Percentiles rank a stretch among this genome's conserved stretches.
These are phyloP conservation scores for Glyptemys insculpta DNA, from an alignment of 2,797 vertebrate genomes.

Conservation along the genomic window DNA sequence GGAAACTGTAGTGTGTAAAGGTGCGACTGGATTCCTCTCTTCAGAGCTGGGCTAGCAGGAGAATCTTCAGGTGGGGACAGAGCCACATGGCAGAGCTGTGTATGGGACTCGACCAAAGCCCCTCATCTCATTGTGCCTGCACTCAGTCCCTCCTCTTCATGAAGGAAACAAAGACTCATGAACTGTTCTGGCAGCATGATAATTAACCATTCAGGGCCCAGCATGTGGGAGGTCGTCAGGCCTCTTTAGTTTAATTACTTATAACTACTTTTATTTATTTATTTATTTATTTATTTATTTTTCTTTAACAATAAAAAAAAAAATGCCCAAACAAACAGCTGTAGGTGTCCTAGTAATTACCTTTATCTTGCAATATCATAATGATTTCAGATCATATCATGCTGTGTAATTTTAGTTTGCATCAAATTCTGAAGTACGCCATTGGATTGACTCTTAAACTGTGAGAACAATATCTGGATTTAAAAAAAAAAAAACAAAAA, in stretches of 20 bases:
- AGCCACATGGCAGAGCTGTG: background rate
- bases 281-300: background rate
- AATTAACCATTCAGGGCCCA: background rate
- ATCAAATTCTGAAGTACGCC: background rate
- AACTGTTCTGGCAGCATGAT: background rate
- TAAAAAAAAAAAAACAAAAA: accelerated
- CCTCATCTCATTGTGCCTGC: background rate
- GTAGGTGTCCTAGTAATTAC: accelerated
- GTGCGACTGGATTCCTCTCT: background rate
- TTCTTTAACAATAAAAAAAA: background rate
- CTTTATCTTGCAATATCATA: background rate
- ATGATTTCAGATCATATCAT: background rate
- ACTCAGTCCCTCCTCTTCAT: background rate
- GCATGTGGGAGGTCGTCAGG: too few species aligned
- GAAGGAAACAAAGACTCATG: background rate
- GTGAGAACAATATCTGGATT: background rate
- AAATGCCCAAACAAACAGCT: accelerated
- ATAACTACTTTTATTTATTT: accelerated
- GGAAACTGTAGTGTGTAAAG: background rate
- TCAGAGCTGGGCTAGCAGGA: background rate
- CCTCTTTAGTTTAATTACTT: background rate
- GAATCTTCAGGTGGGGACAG: background rate
- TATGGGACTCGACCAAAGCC: background rate
- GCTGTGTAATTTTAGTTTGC: accelerated
- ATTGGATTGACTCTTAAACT: background rate